phyloP scores from a whole-genome alignment of 2,888 invertebrate genomes.

The Temnothorax rugatulus region DNA sequence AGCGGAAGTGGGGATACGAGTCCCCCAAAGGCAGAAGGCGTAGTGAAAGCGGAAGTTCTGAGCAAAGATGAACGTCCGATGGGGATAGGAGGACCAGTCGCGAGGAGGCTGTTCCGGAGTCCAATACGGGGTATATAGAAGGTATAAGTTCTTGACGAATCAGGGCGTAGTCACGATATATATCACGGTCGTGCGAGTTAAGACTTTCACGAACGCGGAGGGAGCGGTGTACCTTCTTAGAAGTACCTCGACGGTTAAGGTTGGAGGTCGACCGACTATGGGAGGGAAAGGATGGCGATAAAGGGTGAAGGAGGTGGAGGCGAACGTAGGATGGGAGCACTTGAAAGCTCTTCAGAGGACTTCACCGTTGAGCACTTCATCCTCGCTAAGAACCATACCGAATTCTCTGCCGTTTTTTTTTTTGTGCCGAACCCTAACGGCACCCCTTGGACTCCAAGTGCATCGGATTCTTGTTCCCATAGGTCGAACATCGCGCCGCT shows the following conservation, averaged over 20 bases:
- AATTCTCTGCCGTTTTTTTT: constrained; percentile 78
- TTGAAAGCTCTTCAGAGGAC: constrained; percentile 81
- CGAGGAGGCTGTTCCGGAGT: not conserved
- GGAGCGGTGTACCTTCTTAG: constrained; percentile 46
- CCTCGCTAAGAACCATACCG: constrained; percentile 80
- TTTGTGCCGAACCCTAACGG: constrained; percentile 58
- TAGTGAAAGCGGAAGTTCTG: constrained; percentile 24
- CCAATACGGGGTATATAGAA: not conserved
- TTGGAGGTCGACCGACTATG: constrained; percentile 49
- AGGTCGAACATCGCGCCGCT: constrained; percentile 51
- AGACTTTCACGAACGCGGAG: constrained; percentile 46
- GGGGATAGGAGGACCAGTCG: not conserved
- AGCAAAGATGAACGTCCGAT: constrained; percentile 17
- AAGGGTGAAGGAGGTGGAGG: constrained; percentile 40
- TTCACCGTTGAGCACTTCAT: constrained; percentile 80
- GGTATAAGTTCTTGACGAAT: constrained; percentile 69
- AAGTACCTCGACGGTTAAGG: constrained; percentile 62
- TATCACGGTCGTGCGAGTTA: constrained; percentile 40
- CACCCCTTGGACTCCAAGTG: constrained; percentile 63
- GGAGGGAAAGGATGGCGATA: constrained; percentile 40
- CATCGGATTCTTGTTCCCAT: constrained; percentile 75
- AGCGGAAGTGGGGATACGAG: constrained; percentile 34
- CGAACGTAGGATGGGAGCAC: constrained; percentile 62
- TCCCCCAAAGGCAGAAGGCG: constrained; percentile 33
- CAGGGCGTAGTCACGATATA: constrained; percentile 70